Base-by-base conservation (phyloP, 2,888 invertebrate genomes). In the Schrankia costaestrigalis region DNA sequence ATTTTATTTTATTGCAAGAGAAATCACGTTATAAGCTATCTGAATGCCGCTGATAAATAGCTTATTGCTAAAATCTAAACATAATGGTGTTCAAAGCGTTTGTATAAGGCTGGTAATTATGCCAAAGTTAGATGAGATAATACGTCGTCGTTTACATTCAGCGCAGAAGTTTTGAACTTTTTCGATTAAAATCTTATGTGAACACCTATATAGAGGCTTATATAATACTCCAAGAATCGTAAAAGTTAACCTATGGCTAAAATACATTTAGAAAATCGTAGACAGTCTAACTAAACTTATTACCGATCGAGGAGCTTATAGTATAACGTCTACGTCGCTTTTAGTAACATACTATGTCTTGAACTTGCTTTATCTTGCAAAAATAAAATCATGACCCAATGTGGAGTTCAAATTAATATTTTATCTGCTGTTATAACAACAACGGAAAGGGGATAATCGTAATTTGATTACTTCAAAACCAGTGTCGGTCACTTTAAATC, bases 181-280 rank as follows among this genome's bases (percentile, higher is more conserved):
- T 41, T 48, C 41, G 39, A 55, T 55, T 52, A 53, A 51, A 41
- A 57, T 51, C 43, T 50, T 44, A 47, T 58, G 56, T 56, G 43
- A 52, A 62, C 59, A 59, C 56, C 57, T 63, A 59, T 43, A 46
- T 58, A 58, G 56, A 69, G 66, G 67, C 68, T 68, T 65, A 70
- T 50, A 57, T 45, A 62, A 65, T 60, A 71, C 53, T 64, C 35
- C 55, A 62, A 67, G 57, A 71, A 72, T 55, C 69, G 69, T 70
- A 67, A 65, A 60, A 54, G 66, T 77, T 77, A 80, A 75, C 73
- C 76, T 83, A 78, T 70, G 68, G 71, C 76, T 79, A 78, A 73
- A n/a, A 71, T 81, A 79, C 55, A 69, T 73, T 73, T 70, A 72
- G 71, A 65, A 62, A 75, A 77, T 49, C 39, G 48, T 44, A 48